Conservation (phyloP, 2,888 invertebrate species). For the Pristionchus entomophagus region DNA sequence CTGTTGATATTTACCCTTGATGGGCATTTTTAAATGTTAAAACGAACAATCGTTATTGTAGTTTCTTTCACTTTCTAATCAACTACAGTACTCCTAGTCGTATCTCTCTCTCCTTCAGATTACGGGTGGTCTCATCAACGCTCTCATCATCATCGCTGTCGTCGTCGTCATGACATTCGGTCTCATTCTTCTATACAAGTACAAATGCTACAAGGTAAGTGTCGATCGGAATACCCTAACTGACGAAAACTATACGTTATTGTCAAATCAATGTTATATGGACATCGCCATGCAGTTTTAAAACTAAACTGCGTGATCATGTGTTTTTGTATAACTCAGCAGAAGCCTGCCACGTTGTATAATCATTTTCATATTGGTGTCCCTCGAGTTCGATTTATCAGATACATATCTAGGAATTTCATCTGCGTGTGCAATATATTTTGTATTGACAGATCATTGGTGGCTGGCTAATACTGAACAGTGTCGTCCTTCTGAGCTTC, state of each 20-base stretch:
- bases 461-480: conserved; percentile 96
- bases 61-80: background rate
- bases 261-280: too few species aligned
- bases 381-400: conserved; percentile 43
- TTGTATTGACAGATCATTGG: conserved; percentile 84
- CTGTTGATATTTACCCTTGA: too few species aligned
- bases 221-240: too few species aligned
- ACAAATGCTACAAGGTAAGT: conserved; percentile 89
- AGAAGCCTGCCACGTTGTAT: too few species aligned
- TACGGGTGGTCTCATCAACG: conserved; percentile 90
- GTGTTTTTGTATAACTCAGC: too few species aligned
- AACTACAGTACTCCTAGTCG: too few species aligned
- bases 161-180: conserved; percentile 96
- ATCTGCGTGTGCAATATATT: background rate
- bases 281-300: too few species aligned
- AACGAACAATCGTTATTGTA: too few species aligned
- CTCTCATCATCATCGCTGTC: conserved; percentile 92
- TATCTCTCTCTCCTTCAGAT: conserved; percentile 36
- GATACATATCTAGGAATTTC: too few species aligned
- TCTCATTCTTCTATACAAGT: conserved; percentile 94
- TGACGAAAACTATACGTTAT: too few species aligned
- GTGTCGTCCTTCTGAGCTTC: conserved; percentile 92
- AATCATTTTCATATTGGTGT: conserved; percentile 37
- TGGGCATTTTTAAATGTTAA: too few species aligned
- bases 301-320: too few species aligned